phyloP scores from a whole-genome alignment of 2,888 invertebrate species.

The Apantesis nais region DNA sequence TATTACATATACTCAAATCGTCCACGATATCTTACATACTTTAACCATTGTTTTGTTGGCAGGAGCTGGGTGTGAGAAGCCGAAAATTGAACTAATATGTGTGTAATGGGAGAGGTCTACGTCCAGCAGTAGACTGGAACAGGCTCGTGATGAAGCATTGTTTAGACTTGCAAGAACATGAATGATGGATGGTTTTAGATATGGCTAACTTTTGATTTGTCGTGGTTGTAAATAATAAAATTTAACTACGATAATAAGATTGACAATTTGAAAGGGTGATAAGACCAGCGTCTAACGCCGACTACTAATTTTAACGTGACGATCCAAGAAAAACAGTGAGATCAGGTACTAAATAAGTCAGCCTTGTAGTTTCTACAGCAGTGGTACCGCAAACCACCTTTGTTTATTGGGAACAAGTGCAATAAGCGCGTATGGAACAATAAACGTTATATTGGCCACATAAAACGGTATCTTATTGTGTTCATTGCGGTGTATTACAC shows the following conservation, averaged over 20 bases:
- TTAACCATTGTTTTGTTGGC: too few relatives aligned
- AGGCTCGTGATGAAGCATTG: too few relatives aligned
- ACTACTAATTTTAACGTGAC: not conserved
- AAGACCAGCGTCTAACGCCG: not conserved
- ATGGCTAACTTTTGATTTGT: not conserved
- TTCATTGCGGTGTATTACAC: slow-evolving; percentile 55
- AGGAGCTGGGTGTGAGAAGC: too few relatives aligned
- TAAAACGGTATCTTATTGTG: slow-evolving; percentile 55
- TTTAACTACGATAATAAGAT: not conserved
- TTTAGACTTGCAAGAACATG: too few relatives aligned
- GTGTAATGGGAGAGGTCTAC: too few relatives aligned
- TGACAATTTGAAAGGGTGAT: not conserved
- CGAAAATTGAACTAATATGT: too few relatives aligned
- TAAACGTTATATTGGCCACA: slow-evolving; percentile 50
- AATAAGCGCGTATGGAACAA: slow-evolving; percentile 40
- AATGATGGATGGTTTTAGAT: too few relatives aligned
- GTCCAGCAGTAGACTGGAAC: too few relatives aligned
- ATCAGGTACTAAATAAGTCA: not conserved
- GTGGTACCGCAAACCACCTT: slow-evolving; percentile 2
- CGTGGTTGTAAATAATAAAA: not conserved
- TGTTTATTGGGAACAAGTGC: slow-evolving; percentile 23
- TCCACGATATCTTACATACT: too few relatives aligned
- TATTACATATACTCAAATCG: too few relatives aligned
- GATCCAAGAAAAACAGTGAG: not conserved
- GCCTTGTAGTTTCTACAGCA: not conserved